Percentiles rank a stretch among this genome's conserved stretches.
Conservation (phyloP, 2,797 vertebrate species). For the Otolemur crassicaudatus region DNA sequence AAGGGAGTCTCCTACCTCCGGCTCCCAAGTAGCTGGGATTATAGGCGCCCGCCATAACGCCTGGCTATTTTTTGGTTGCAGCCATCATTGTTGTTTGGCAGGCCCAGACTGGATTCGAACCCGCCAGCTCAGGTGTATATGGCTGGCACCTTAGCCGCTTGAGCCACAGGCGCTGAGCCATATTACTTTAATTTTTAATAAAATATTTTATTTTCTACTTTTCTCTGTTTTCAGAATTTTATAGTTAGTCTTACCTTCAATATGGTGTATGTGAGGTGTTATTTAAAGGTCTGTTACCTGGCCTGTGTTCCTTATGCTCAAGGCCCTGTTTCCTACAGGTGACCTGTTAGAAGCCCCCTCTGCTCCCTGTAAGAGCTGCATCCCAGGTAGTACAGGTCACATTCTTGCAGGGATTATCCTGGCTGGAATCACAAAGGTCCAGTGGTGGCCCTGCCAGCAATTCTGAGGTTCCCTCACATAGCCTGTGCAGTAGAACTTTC, state of each 20-base stretch:
- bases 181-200: neutral
- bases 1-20: no score
- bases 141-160: no score
- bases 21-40: no score
- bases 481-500: neutral
- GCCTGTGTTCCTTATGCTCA: neutral
- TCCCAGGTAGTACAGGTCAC: neutral
- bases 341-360: neutral
- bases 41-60: no score
- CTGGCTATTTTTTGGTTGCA: no score
- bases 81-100: no score
- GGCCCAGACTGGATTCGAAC: no score
- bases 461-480: neutral
- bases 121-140: no score
- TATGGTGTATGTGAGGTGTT: neutral
- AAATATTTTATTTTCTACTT: neutral
- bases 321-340: neutral
- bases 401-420: neutral
- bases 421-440: neutral
- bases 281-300: neutral
- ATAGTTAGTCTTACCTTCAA: neutral
- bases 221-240: neutral
- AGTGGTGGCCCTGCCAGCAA: rapidly evolving
- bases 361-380: neutral
- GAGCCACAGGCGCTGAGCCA: no score